Evolutionary conservation across 2,888 invertebrate species (phyloP).

Genomic region (Synergus umbraculus): DNA sequence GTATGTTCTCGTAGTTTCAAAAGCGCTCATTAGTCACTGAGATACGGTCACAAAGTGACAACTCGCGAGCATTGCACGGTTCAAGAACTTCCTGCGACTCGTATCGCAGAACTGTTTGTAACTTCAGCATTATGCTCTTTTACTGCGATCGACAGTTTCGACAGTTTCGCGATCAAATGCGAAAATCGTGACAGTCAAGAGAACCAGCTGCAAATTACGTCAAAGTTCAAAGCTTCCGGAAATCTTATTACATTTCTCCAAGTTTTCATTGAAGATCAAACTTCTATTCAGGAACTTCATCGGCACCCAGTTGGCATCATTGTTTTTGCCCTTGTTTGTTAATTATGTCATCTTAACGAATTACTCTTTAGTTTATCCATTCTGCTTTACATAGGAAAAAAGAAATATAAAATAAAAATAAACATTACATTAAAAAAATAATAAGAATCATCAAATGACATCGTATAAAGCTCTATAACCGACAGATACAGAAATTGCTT

Average conservation of each 20-base stretch:
- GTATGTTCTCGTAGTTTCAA: constrained; percentile 62
- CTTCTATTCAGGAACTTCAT: constrained; percentile 29
- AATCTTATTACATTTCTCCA: constrained; percentile 33
- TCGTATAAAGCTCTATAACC: neutral
- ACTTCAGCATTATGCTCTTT: constrained; percentile 73
- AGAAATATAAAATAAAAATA: neutral
- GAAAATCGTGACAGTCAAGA: constrained; percentile 59
- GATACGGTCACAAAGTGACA: constrained; percentile 72
- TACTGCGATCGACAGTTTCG: constrained; percentile 72
- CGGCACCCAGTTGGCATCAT: neutral
- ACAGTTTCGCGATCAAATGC: constrained; percentile 70
- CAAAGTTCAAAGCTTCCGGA: constrained; percentile 61
- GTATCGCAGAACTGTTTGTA: constrained; percentile 68
- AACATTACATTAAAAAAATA: neutral
- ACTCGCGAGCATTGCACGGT: constrained; percentile 65
- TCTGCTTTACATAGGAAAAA: neutral
- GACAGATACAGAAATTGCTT: neutral
- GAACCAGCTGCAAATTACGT: constrained; percentile 66
- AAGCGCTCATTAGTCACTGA: constrained; percentile 73
- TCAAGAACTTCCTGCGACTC: constrained; percentile 72
- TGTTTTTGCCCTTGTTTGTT: constrained; percentile 1
- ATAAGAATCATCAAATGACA: neutral
- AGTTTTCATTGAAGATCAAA: constrained; percentile 34
- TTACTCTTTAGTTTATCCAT: neutral
- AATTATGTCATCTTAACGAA: neutral